These are phyloP conservation scores for Coracopsis vasa DNA, from an alignment of 2,113 vertebrate genomes.

Conservation along the genomic window DNA sequence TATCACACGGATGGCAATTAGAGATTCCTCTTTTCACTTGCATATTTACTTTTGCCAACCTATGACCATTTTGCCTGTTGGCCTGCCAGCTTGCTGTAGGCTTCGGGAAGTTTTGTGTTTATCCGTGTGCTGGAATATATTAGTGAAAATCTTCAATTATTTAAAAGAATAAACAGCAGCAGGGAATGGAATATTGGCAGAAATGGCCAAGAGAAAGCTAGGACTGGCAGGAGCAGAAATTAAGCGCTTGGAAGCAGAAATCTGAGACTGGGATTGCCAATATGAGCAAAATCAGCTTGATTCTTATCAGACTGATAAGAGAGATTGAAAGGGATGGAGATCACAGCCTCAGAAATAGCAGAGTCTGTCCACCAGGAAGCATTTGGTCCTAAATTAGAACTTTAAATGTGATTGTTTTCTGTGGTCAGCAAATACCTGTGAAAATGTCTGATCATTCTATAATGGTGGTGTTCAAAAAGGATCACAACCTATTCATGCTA, in stretches of 20 bases:
- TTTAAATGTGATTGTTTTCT: neutral
- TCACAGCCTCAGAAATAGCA: neutral
- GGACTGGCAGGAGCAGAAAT: neutral
- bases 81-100: neutral
- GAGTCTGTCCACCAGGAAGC: neutral
- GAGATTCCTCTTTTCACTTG: neutral
- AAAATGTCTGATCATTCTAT: neutral
- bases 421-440: constrained; percentile 1
- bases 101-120: neutral
- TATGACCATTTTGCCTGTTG: neutral
- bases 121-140: neutral
- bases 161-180: neutral
- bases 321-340: neutral
- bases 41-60: neutral
- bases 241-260: neutral
- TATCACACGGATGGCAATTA: neutral
- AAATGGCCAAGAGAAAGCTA: neutral
- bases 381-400: neutral
- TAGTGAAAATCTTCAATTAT: neutral
- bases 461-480: neutral
- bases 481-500: neutral
- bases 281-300: neutral
- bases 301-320: neutral
- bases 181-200: neutral
- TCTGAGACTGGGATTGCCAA: neutral